These are phyloP conservation scores for Drosophila engyochracea DNA, from an alignment of 2,888 invertebrate species.

Conservation along the genomic window DNA sequence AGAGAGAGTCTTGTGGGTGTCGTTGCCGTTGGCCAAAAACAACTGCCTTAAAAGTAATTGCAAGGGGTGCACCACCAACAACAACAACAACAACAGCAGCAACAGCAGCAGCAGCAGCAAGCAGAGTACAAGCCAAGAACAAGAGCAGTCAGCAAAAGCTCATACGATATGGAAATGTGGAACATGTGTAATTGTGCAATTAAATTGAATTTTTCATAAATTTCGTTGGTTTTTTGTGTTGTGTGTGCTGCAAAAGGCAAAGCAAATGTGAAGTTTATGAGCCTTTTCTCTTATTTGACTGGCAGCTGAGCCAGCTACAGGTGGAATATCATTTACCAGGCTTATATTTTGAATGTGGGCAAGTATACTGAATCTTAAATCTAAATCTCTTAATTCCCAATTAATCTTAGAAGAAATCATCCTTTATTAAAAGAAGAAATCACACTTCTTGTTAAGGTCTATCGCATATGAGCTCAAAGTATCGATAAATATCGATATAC, in stretches of 20 bases:
- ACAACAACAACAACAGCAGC: conserved; percentile 37
- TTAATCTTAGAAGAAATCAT: background rate
- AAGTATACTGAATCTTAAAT: background rate
- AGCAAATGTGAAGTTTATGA: conserved; percentile 44
- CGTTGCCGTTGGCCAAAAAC: conserved; percentile 62
- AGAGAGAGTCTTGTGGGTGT: conserved; percentile 66
- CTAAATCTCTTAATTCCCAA: too few relatives aligned
- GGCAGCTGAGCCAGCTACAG: conserved; percentile 44
- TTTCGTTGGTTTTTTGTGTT: conserved; percentile 50
- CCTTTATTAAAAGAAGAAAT: background rate
- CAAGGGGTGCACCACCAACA: conserved; percentile 71
- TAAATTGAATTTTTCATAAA: conserved; percentile 85
- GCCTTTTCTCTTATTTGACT: conserved; percentile 14
- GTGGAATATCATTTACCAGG: conserved; percentile 55
- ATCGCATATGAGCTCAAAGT: background rate
- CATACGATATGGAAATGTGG: conserved; percentile 65
- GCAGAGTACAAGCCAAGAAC: conserved; percentile 29
- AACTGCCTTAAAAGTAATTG: conserved; percentile 79
- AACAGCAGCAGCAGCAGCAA: conserved; percentile 33
- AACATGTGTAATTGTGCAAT: conserved; percentile 84
- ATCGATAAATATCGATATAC: background rate
- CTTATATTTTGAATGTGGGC: background rate
- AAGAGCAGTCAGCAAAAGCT: conserved; percentile 25
- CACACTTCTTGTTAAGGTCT: background rate
- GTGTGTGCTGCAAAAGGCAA: conserved; percentile 37